These are phyloP conservation scores for Periophthalmus modestus DNA, from an alignment of 2,113 vertebrate genomes.

Conservation along the genomic window DNA sequence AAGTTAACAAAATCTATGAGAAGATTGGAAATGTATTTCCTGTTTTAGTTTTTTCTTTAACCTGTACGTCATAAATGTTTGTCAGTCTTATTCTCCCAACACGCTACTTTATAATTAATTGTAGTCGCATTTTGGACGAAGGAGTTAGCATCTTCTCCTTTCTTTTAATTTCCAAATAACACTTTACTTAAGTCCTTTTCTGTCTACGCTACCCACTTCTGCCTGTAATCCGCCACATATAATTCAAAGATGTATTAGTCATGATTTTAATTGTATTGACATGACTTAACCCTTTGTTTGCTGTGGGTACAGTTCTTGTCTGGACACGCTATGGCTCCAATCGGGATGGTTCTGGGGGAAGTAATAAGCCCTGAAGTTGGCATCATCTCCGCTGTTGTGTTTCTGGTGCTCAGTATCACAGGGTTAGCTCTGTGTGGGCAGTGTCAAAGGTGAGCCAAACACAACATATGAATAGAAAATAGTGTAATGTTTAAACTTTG, in stretches of 20 bases:
- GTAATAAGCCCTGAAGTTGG: constrained; percentile 56
- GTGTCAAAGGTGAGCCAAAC: constrained; percentile 59
- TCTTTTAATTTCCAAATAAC: too few relatives aligned
- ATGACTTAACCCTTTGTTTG: neutral
- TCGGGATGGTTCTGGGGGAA: constrained; percentile 36
- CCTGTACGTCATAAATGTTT: too few relatives aligned
- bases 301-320: neutral
- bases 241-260: neutral
- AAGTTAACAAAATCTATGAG: neutral
- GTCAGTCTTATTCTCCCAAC: too few relatives aligned
- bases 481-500: neutral
- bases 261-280: neutral
- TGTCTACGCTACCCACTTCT: too few relatives aligned
- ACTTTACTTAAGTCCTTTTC: too few relatives aligned
- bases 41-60: neutral
- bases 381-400: constrained; percentile 55
- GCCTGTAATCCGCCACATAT: too few relatives aligned
- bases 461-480: neutral
- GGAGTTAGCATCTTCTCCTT: too few relatives aligned
- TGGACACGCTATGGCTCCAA: constrained; percentile 59
- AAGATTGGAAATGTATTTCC: too few relatives aligned
- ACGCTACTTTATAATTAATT: too few relatives aligned
- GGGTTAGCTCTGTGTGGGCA: constrained; percentile 53
- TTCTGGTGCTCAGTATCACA: constrained; percentile 59
- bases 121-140: too few relatives aligned